phyloP scores from a whole-genome alignment of 2,888 invertebrate genomes.

The Caenorhabditis zanzibari region DNA sequence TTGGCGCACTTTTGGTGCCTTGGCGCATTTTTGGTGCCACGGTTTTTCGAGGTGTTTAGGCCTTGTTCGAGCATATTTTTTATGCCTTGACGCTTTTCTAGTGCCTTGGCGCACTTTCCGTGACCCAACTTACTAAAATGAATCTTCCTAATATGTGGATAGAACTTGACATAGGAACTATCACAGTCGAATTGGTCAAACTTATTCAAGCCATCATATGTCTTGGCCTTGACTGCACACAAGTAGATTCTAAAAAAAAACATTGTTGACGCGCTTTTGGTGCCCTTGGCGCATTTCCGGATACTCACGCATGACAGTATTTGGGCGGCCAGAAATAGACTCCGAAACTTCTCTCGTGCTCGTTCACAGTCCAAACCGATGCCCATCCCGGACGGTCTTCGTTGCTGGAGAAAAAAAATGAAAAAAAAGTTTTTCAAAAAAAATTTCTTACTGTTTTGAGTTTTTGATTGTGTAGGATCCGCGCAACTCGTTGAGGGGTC shows the following conservation, averaged over 20 bases:
- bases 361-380: slow-evolving; percentile 10
- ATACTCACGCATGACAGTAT: slow-evolving; percentile 49
- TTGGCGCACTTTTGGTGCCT: no score
- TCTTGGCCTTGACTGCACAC: slow-evolving; percentile 4
- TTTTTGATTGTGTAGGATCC: neutral
- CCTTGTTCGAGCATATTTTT: no score
- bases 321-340: slow-evolving; percentile 55
- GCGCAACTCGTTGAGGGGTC: neutral
- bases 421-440: no score
- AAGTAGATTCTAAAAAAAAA: slow-evolving; percentile 30
- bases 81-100: no score
- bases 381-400: slow-evolving; percentile 38
- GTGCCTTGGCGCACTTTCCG: slow-evolving; percentile 1
- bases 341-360: slow-evolving; percentile 4
- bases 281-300: neutral
- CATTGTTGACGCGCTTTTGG: neutral
- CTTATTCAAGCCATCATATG: neutral
- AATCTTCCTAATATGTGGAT: slow-evolving; percentile 43
- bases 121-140: slow-evolving; percentile 35
- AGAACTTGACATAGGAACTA: slow-evolving; percentile 34
- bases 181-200: slow-evolving; percentile 44
- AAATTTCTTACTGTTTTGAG: slow-evolving; percentile 1
- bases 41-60: no score
- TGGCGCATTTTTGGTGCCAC: no score
- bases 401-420: slow-evolving; percentile 5